Conservation (phyloP, 2,797 vertebrate genomes). For the Carapus acus region DNA sequence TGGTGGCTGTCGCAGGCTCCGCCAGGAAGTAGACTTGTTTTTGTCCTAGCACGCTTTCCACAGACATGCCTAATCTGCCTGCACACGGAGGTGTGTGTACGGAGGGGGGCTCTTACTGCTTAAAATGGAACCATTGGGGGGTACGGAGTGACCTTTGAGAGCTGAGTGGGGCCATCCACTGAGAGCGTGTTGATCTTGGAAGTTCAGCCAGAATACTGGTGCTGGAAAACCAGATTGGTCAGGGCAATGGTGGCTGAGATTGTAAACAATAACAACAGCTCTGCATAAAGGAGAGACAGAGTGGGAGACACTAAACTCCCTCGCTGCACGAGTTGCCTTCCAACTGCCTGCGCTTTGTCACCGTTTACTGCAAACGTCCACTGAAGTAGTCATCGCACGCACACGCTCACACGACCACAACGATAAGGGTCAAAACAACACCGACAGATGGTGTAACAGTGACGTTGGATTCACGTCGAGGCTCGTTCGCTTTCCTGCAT, state of each 20-base stretch:
- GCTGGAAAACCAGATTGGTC: not conserved
- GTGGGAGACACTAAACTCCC: not conserved
- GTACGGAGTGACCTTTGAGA: slow-evolving; percentile 49
- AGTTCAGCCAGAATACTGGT: slow-evolving; percentile 19
- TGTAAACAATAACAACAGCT: not conserved
- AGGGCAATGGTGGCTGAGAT: slow-evolving; percentile 12
- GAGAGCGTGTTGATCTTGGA: slow-evolving; percentile 14
- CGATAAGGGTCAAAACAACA: slow-evolving; percentile 5
- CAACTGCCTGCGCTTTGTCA: slow-evolving; percentile 10
- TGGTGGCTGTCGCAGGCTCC: not conserved
- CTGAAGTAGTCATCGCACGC: not conserved
- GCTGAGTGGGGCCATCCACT: slow-evolving; percentile 34
- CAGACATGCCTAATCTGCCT: slow-evolving; percentile 35
- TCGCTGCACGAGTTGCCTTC: slow-evolving; percentile 13
- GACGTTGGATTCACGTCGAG: too few species aligned
- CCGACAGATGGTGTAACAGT: slow-evolving; percentile 19
- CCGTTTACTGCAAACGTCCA: not conserved
- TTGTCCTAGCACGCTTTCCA: slow-evolving; percentile 34
- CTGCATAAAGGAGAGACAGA: not conserved
- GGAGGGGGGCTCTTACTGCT: slow-evolving; percentile 41
- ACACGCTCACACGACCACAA: not conserved
- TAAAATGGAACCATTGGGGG: slow-evolving; percentile 51
- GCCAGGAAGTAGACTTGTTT: not conserved
- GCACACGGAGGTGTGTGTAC: slow-evolving; percentile 9
- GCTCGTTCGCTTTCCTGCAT: too few species aligned